Base-by-base conservation (phyloP, 2,797 vertebrate genomes). In the Zalophus californianus region DNA sequence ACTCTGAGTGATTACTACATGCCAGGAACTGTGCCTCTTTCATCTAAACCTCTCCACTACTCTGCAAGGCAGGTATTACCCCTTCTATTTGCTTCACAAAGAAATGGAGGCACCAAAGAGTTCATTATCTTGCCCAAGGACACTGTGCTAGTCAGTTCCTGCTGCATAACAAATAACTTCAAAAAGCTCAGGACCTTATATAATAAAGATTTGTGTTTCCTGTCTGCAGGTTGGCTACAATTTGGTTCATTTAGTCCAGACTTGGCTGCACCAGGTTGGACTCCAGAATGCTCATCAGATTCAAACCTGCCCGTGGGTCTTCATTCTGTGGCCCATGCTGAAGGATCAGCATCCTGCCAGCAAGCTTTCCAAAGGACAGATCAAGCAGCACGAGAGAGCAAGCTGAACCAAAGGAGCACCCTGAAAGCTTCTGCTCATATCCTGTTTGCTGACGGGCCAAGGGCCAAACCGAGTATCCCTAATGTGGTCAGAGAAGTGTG, bases 381-480 rank as follows among this genome's bases (percentile, higher is more conserved):
- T 52, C 32, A 11, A 15, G 5, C 3, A 38, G 41, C 52, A 21
- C 3, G 10, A 15, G 48, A 77, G 29, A 62, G 41, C 58, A 90
- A 78, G 62, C 35, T 0, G 1, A 18, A 68, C n/a, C 32, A 56
- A 32, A 91, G 44, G 4, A 15, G 25, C 62, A 6, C 29, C 13
- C 3, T 1, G 44, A 38, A 52, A 54, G 32, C n/a, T 44, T 62
- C 41, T 75, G 86, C 32, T 87, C 60, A 75, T 0, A 0, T 9
- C 7, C 3, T 6, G 7, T 5, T 35, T 13, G 0, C 85, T 4
- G 5, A 32, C 7, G 11, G 27, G 15, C 27, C 20, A 0, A 14
- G 5, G 8, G 86, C 52, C 68, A 54, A 21, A 50, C 18, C 66
- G 38, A 29, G 52, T 4, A 7, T 0, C 21, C 4, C 29, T 14